Percentiles rank a stretch among this genome's conserved stretches.
Evolutionary conservation across 2,797 vertebrate species (phyloP).

Genomic region (Silurus lanzhouensis): DNA sequence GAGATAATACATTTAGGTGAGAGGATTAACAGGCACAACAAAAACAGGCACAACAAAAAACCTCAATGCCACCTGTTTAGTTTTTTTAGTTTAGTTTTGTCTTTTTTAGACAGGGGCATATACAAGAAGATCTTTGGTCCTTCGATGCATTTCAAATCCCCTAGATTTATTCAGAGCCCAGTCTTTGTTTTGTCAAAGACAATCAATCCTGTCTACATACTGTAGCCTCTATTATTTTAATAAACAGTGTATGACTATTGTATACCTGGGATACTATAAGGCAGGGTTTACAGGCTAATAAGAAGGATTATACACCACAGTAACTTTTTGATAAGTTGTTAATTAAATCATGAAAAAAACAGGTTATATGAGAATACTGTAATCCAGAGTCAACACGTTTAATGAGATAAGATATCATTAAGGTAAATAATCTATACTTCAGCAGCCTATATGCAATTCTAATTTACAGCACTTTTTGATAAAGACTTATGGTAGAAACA

Average conservation of each 20-base stretch:
- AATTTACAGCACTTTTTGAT: background rate
- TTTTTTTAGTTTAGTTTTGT: background rate
- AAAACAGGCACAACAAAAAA: constrained; percentile 33
- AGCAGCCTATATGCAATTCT: background rate
- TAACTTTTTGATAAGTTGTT: background rate
- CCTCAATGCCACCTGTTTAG: background rate
- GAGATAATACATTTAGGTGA: constrained; percentile 56
- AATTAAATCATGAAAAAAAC: background rate
- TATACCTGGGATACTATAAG: background rate
- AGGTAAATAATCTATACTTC: background rate
- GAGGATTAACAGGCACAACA: constrained; percentile 54
- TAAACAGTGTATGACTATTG: constrained; percentile 20
- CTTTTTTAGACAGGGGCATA: constrained; percentile 47
- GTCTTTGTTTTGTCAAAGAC: background rate
- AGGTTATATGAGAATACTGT: background rate
- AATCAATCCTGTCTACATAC: constrained; percentile 32
- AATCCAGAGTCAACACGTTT: background rate
- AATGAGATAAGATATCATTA: background rate
- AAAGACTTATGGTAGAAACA: background rate
- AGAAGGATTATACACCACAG: background rate
- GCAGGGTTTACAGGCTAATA: background rate
- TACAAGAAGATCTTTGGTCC: constrained; percentile 47
- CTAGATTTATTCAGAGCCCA: constrained; percentile 22
- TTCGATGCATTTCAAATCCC: constrained; percentile 40
- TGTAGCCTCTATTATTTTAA: constrained; percentile 18